phyloP scores from a whole-genome alignment of 2,888 invertebrate species.

The Sicus ferrugineus region DNA sequence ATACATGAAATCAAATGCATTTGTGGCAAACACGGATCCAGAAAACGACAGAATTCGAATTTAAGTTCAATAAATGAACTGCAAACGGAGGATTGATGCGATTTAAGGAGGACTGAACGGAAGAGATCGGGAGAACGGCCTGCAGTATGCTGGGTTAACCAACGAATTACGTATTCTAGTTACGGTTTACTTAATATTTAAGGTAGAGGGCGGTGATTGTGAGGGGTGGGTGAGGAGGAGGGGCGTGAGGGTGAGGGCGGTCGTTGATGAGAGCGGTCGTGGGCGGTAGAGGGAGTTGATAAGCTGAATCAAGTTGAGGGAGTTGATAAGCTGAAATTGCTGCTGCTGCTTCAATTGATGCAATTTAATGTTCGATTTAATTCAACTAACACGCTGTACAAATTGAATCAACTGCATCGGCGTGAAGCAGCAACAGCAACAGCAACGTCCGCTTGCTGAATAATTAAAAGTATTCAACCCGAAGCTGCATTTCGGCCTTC shows the following conservation, averaged over 20 bases:
- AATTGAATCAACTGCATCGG: slow-evolving; percentile 28
- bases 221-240: neutral
- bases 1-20: slow-evolving; percentile 27
- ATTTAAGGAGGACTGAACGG: neutral
- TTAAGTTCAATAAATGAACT: slow-evolving; percentile 23
- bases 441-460: neutral
- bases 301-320: too few species aligned
- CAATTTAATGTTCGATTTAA: slow-evolving; percentile 27
- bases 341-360: too few species aligned
- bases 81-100: neutral
- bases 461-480: neutral
- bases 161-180: neutral
- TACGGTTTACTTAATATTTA: neutral
- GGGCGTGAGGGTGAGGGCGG: neutral
- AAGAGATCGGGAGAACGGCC: neutral
- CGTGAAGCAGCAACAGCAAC: neutral
- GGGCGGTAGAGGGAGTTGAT: too few species aligned
- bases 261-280: neutral
- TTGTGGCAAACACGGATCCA: slow-evolving; percentile 13
- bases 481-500: neutral
- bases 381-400: slow-evolving; percentile 23
- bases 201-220: neutral
- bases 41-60: neutral
- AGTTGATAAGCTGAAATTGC: too few species aligned
- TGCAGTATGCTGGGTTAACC: neutral